Evolutionary conservation across 92 coral and sea anemone species (phyloP), one percentile per base, ranked within the genome.

Genomic region (Phenganax stokvisi): DNA sequence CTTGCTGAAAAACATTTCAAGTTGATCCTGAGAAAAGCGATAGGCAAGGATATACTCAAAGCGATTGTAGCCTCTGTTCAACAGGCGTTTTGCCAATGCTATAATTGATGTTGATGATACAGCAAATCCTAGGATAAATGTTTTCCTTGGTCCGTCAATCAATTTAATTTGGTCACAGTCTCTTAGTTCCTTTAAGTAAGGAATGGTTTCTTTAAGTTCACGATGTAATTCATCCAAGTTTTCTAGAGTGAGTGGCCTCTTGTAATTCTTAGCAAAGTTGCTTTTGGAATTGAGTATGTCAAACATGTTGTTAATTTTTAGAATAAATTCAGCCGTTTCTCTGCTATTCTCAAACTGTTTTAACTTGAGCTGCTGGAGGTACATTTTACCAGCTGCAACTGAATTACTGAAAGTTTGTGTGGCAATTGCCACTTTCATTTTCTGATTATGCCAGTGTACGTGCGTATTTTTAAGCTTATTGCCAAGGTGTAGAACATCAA

Each of bases 341-440:
- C 15, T 44, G 31, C 71, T 65, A 44, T 65, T 17, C 6, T 37
- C 47, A 37, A 37, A 37, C 47, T 37, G 47, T 37, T 37, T 37
- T 6, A 37, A 37, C 71, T 71, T 71, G 54, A 29, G 76, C 13
- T 37, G 31, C 20, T 51, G 5, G 1, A 25, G 20, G 54, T 71
- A 71, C 54, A 10, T 77, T 25, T 57, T 77, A 57, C 82, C 82
- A 77, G 82, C 82, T 77, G 82, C 71, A 28, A 77, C 82, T 57
- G 56, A 57, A 4, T 57, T 15, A 56, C 71, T 77, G 30, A 77
- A 53, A 15, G 54, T 8, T 77, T 77, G 82, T 57, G 72, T 71
- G 28, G 82, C 82, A 27, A 57, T 27, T 37, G 67, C 70, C 29
- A 77, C 82, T 20, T 57, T 77, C 82, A 77, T 60, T 25, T 44